Evolutionary conservation across 2,113 vertebrate genomes (phyloP).

Genomic region (Microtus montanus): DNA sequence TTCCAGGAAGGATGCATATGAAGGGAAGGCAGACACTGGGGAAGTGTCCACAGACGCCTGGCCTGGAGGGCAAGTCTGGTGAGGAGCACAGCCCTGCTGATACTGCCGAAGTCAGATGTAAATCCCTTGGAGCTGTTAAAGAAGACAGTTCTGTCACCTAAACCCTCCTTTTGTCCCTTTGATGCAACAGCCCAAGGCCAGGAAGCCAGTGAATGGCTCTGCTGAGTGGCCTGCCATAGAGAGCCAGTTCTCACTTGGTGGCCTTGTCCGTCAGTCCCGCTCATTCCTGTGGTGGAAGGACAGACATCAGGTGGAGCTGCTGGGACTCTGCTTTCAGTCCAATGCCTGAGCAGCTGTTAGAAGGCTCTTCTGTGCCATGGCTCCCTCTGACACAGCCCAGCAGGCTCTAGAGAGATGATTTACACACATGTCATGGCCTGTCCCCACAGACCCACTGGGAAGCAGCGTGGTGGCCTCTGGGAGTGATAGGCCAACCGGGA

Average conservation of each 20-base stretch:
- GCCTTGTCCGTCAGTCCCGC: not conserved
- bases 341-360: too few species aligned
- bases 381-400: not conserved
- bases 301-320: not conserved
- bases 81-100: not conserved
- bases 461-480: not conserved
- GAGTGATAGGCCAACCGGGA: not conserved
- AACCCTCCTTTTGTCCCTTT: fast-evolving
- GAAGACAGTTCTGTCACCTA: fast-evolving
- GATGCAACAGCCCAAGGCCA: fast-evolving
- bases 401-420: not conserved
- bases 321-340: not conserved
- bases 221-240: too few species aligned
- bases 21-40: not conserved
- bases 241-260: not conserved
- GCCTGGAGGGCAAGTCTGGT: too few species aligned
- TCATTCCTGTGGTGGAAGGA: too few species aligned
- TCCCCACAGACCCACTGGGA: not conserved
- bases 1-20: fast-evolving
- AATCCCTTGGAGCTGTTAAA: not conserved
- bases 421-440: too few species aligned
- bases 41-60: not conserved
- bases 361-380: not conserved
- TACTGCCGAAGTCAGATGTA: too few species aligned
- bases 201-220: fast-evolving